Conservation (phyloP, 2,797 vertebrate species). For the Todus mexicanus region DNA sequence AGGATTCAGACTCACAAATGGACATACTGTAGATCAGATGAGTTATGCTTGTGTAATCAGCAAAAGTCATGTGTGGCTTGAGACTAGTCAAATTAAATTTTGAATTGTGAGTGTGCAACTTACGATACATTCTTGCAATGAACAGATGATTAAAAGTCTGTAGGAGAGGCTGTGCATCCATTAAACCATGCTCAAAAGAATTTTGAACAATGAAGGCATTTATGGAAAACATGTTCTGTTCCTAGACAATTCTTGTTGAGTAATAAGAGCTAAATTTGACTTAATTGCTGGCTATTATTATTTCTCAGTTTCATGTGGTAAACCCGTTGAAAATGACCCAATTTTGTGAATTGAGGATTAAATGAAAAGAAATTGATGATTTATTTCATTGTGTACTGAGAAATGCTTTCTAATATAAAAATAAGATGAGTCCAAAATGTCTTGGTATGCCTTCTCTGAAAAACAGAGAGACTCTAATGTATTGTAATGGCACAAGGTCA, state of each 20-base stretch:
- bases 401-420: conserved; percentile 26
- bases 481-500: background rate
- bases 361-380: conserved; percentile 4
- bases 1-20: background rate
- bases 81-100: conserved; percentile 15
- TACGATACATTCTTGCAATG: background rate
- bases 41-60: background rate
- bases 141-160: conserved; percentile 18
- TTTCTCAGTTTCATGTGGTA: conserved; percentile 35
- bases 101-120: conserved; percentile 9
- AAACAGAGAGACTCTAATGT: background rate
- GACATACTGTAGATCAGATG: background rate
- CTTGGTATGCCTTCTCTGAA: background rate
- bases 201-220: conserved; percentile 34
- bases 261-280: conserved; percentile 56
- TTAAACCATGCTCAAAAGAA: conserved; percentile 26
- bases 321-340: conserved; percentile 52
- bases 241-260: conserved; percentile 60
- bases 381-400: background rate
- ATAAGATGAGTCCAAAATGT: background rate
- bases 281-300: conserved; percentile 58
- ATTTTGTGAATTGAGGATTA: conserved; percentile 29
- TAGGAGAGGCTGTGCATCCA: background rate
- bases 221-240: conserved; percentile 54
- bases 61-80: background rate